Conservation (phyloP, 2,888 invertebrate genomes). For the Eudasyphora cyanicolor region DNA sequence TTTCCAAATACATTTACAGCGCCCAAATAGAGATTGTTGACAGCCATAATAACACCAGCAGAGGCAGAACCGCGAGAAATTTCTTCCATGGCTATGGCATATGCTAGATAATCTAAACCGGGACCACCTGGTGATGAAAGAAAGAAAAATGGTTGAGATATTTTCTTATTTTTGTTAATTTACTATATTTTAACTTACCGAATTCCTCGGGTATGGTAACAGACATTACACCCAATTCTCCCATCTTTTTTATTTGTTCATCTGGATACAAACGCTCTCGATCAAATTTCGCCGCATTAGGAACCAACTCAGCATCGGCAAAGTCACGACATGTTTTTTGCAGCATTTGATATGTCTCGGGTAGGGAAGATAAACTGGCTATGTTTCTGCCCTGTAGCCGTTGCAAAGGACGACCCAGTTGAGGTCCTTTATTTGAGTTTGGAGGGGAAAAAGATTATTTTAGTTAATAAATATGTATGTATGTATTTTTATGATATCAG, state of each 20-base stretch:
- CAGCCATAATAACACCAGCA: constrained; percentile 96
- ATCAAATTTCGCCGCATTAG: constrained; percentile 92
- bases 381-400: constrained; percentile 77
- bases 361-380: constrained; percentile 85
- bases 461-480: too few relatives aligned
- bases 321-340: constrained; percentile 95
- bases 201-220: constrained; percentile 89
- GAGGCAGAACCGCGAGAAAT: constrained; percentile 95
- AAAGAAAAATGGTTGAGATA: too few relatives aligned
- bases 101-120: constrained; percentile 94
- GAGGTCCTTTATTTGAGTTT: constrained; percentile 45
- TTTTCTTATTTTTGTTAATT: too few relatives aligned
- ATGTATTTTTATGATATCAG: too few relatives aligned
- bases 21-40: constrained; percentile 94
- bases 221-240: constrained; percentile 94
- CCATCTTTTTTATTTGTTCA: constrained; percentile 94
- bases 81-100: constrained; percentile 96
- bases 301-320: constrained; percentile 93
- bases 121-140: constrained; percentile 91
- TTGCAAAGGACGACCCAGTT: constrained; percentile 18
- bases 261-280: constrained; percentile 90
- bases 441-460: too few relatives aligned
- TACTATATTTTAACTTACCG: constrained; percentile 76
- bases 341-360: constrained; percentile 95
- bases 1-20: constrained; percentile 90